phyloP scores from a whole-genome alignment of 23 tunicate species.

The Ciona savignyi region DNA sequence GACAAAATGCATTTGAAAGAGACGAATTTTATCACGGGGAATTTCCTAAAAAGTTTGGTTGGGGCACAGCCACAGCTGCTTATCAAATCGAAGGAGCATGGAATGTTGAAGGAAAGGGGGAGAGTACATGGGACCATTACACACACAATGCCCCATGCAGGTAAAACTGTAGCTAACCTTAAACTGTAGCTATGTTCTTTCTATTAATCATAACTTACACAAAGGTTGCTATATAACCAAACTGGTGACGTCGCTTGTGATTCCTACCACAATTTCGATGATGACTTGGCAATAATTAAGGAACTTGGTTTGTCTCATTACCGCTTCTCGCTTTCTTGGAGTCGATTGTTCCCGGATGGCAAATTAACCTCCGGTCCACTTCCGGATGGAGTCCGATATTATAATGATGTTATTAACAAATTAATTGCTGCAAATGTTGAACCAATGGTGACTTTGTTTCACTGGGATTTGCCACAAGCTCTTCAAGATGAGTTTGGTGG shows the following conservation, averaged over 20 bases:
- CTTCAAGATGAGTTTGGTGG: conserved; percentile 90
- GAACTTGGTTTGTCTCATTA: conserved; percentile 79
- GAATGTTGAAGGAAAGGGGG: conserved; percentile 85
- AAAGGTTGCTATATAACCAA: conserved; percentile 50
- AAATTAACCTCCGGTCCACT: conserved; percentile 41
- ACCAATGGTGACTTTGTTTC: conserved; percentile 92
- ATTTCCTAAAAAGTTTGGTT: conserved; percentile 76
- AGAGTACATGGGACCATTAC: conserved; percentile 82
- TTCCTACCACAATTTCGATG: conserved; percentile 61
- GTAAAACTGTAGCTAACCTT: too few species aligned
- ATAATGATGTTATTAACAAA: conserved; percentile 70
- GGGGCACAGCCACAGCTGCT: conserved; percentile 94
- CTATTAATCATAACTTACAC: too few species aligned
- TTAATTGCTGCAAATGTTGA: conserved; percentile 49
- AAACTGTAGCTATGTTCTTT: too few species aligned
- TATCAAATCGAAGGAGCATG: conserved; percentile 96
- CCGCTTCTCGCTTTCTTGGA: conserved; percentile 91
- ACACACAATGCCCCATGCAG: conserved; percentile 78
- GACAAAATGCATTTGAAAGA: conserved; percentile 47
- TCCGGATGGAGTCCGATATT: conserved; percentile 56
- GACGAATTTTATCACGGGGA: conserved; percentile 65
- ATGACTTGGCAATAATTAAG: conserved; percentile 64
- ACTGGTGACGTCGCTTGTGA: conserved; percentile 95
- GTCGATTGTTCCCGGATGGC: conserved; percentile 82
- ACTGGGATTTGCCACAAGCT: conserved; percentile 88